These are phyloP conservation scores for Iselma pallidipennis DNA, from an alignment of 2,888 invertebrate species.

Conservation along the genomic window DNA sequence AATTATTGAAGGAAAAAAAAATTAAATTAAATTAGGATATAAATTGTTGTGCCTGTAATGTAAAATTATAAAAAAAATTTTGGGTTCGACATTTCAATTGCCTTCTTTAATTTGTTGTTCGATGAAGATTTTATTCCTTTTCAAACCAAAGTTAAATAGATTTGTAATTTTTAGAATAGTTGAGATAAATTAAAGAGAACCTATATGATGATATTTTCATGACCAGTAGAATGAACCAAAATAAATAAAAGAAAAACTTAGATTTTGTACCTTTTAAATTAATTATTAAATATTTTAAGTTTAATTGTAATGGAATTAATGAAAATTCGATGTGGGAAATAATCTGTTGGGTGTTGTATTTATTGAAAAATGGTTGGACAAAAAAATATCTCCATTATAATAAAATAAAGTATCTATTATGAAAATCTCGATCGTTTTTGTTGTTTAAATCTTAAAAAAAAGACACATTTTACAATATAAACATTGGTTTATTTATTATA, in stretches of 20 bases:
- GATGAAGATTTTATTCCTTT: neutral
- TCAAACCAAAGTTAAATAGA: slow-evolving; percentile 26
- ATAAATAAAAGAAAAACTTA: slow-evolving; percentile 35
- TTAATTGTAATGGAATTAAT: slow-evolving; percentile 34
- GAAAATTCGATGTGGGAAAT: slow-evolving; percentile 22
- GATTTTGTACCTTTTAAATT: slow-evolving; percentile 52
- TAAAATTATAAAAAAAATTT: slow-evolving; percentile 26
- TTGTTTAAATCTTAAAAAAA: slow-evolving; percentile 16
- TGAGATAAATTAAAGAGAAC: slow-evolving; percentile 28
- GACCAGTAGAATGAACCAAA: too few species aligned
- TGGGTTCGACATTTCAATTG: too few species aligned
- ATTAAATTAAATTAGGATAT: slow-evolving; percentile 23
- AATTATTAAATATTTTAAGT: slow-evolving; percentile 25
- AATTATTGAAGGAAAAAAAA: neutral
- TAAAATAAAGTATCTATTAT: slow-evolving; percentile 30
- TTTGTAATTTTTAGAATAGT: slow-evolving; percentile 32
- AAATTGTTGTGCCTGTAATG: slow-evolving; percentile 51
- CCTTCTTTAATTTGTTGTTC: neutral
- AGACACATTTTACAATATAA: slow-evolving; percentile 50
- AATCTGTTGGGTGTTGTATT: slow-evolving; percentile 37
- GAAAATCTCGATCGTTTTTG: neutral
- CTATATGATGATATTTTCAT: slow-evolving; percentile 50
- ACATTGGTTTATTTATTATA: slow-evolving; percentile 54
- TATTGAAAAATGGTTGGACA: slow-evolving; percentile 33
- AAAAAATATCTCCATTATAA: slow-evolving; percentile 17